A percentile compares a stretch with the other conserved stretches of the same genome.
Evolutionary conservation across 53 echinoderm and acorn worm genomes (phyloP).

Genomic region (Patiria pectinifera): DNA sequence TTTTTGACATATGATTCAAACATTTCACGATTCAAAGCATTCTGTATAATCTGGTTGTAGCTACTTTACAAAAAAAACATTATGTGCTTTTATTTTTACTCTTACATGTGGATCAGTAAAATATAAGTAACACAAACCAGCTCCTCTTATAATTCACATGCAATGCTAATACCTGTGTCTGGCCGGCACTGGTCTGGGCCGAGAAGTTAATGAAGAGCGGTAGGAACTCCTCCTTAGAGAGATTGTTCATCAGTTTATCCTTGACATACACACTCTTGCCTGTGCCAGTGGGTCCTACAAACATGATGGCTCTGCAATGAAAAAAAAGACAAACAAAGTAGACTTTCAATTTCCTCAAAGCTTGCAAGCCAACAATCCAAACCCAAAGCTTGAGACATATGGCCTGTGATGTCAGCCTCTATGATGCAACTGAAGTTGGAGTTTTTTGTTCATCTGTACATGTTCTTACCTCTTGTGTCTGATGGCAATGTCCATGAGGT

Average conservation of each 20-base stretch:
- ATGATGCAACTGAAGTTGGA: neutral
- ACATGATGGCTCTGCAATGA: conserved; percentile 85
- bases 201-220: conserved; percentile 99
- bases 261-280: conserved; percentile 99
- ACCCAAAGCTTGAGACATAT: too few species aligned
- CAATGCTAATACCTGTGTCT: conserved; percentile 99
- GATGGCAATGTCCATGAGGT: conserved; percentile 94
- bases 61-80: too few species aligned
- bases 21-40: too few species aligned
- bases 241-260: conserved; percentile 98
- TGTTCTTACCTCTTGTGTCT: conserved; percentile 83
- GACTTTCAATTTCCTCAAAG: neutral
- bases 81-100: too few species aligned
- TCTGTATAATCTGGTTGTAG: too few species aligned
- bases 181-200: conserved; percentile 97
- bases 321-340: too few species aligned
- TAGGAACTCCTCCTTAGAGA: conserved; percentile 95
- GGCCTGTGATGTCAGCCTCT: too few species aligned
- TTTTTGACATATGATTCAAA: too few species aligned
- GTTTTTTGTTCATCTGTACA: neutral
- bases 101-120: too few species aligned
- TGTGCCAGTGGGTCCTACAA: conserved; percentile 98
- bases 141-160: too few species aligned
- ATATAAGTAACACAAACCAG: too few species aligned
- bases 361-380: neutral